Percentiles rank a stretch among this genome's conserved stretches.
These are phyloP conservation scores for Gorsachius goisagi DNA, from an alignment of 2,113 vertebrate genomes.

Conservation along the genomic window DNA sequence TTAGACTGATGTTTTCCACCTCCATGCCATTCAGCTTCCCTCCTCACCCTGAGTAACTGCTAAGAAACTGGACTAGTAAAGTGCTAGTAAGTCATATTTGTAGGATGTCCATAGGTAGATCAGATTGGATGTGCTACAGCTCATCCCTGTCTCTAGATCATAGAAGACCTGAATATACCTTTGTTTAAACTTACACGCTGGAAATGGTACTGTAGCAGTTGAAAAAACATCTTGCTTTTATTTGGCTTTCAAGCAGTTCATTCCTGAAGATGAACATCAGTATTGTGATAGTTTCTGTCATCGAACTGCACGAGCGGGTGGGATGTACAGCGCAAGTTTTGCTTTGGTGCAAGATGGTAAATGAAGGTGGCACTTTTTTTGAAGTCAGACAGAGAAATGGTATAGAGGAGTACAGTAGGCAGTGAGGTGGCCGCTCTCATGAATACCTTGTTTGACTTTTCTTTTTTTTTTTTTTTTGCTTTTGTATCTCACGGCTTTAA, in stretches of 20 bases:
- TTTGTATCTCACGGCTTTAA: not conserved
- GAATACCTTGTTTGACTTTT: not conserved
- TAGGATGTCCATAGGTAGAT: not conserved
- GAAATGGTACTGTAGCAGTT: not conserved
- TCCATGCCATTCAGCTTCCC: not conserved
- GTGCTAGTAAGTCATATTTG: not conserved
- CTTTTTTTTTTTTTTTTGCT: not conserved
- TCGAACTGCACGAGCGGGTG: not conserved
- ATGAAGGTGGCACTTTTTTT: not conserved
- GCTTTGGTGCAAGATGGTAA: not conserved
- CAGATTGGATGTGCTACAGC: not conserved
- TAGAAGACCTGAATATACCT: not conserved
- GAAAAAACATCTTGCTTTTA: not conserved
- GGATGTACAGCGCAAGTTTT: not conserved
- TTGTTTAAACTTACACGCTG: not conserved
- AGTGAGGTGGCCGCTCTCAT: not conserved
- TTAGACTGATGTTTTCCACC: not conserved
- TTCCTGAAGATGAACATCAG: not conserved
- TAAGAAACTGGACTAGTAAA: not conserved
- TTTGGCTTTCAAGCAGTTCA: not conserved
- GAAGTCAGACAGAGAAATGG: not conserved
- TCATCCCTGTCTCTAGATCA: not conserved
- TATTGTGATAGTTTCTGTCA: not conserved
- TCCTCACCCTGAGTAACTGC: not conserved
- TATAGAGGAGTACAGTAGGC: not conserved